phyloP scores from a whole-genome alignment of 1,140 invertebrate genomes.

The Sipha flava region DNA sequence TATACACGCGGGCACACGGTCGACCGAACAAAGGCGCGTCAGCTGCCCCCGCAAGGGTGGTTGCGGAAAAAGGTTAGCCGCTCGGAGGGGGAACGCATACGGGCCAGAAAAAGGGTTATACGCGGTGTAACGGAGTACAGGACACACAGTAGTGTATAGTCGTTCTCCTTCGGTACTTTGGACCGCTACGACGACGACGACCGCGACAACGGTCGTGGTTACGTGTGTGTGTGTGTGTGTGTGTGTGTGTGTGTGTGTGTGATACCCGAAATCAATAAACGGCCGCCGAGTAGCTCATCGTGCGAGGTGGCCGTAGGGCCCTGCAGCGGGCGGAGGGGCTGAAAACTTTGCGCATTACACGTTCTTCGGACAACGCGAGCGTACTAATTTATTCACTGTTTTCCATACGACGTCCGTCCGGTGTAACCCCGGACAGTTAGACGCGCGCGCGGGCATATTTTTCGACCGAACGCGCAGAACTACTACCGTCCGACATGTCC shows the following conservation, averaged over 20 bases:
- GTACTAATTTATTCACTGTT: not conserved
- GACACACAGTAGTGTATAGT: too few species aligned
- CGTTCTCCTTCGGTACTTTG: not conserved
- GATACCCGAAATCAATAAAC: constrained; percentile 26
- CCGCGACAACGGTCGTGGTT: too few species aligned
- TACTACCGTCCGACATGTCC: too few species aligned
- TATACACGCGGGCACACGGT: not conserved
- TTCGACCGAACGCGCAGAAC: too few species aligned
- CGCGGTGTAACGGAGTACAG: too few species aligned
- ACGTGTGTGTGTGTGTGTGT: too few species aligned
- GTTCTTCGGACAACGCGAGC: not conserved
- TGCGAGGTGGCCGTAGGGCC: not conserved
- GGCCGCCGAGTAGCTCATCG: not conserved
- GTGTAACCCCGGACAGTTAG: too few species aligned
- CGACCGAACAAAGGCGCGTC: constrained; percentile 1
- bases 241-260: not conserved
- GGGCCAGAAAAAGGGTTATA: constrained; percentile 8
- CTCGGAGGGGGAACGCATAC: not conserved
- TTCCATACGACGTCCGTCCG: not conserved
- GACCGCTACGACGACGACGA: not conserved
- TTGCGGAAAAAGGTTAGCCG: constrained; percentile 12
- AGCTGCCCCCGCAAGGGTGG: constrained; percentile 9
- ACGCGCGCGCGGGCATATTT: too few species aligned
- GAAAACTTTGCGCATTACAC: not conserved
- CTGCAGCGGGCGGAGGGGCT: not conserved